A percentile compares a stretch with the other conserved stretches of the same genome.
Evolutionary conservation across 2,888 invertebrate genomes (phyloP).

Genomic region (Nemapogon koenigi): DNA sequence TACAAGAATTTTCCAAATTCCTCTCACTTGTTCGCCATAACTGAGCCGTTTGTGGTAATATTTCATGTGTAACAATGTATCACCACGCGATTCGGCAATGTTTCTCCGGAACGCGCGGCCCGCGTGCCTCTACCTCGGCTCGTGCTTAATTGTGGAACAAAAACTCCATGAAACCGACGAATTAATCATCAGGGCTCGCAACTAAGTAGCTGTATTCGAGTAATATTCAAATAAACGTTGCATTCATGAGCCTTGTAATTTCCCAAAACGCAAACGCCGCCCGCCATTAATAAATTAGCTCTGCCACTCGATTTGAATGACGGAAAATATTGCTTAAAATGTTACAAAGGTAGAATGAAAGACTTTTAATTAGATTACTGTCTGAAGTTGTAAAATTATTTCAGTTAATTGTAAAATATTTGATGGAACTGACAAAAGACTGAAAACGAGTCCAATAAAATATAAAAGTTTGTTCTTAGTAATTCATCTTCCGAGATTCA

Average conservation of each 20-base stretch:
- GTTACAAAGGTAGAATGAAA: too few species aligned
- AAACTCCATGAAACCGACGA: constrained; percentile 50
- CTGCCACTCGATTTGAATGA: too few species aligned
- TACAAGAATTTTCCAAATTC: constrained; percentile 1
- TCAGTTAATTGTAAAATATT: too few species aligned
- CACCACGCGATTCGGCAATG: constrained; percentile 39
- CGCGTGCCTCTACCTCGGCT: constrained; percentile 24
- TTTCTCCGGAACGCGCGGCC: constrained; percentile 13
- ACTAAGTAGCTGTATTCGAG: constrained; percentile 34
- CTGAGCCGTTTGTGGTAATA: constrained; percentile 3
- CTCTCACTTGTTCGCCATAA: not conserved
- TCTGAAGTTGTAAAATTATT: too few species aligned
- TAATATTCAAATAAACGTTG: constrained; percentile 31
- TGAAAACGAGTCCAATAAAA: too few species aligned
- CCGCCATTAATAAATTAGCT: constrained; percentile 8
- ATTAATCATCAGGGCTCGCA: constrained; percentile 43
- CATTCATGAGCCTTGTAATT: constrained; percentile 30
- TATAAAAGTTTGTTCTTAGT: too few species aligned
- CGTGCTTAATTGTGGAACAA: constrained; percentile 51
- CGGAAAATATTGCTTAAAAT: too few species aligned
- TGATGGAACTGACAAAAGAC: too few species aligned
- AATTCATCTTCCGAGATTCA: too few species aligned
- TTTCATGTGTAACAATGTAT: constrained; percentile 23
- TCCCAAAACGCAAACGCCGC: constrained; percentile 7
- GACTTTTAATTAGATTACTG: too few species aligned